Evolutionary conservation across 2,113 vertebrate genomes (phyloP), one percentile per base, ranked within the genome.

Genomic region (Megalops atlanticus): DNA sequence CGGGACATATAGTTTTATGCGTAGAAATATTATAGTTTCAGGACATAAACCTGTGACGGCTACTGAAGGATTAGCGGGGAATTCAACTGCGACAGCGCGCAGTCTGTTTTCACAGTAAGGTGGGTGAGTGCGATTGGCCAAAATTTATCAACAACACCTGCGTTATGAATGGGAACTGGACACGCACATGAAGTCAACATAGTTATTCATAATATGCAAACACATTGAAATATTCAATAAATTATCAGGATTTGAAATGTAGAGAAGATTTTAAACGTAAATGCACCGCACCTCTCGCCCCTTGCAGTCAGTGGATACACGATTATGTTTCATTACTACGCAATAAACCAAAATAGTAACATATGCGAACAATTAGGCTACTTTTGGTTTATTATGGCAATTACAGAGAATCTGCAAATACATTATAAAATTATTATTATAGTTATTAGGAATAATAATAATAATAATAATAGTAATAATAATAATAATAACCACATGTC

Each of bases 21-120:
- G 68, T 41, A 80, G 82, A 83, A 88, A 88, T 49, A 84, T 77
- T 33, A 38, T 82, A 74, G 76, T 47, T 80, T 78, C 74, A 47
- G 77, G 40, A 75, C n/a, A 45, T 75, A 76, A 77, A 76, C n/a
- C 36, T 77, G 83, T 79, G 80, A 83, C 78, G 77, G 83, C 58
- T n/a, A 82, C 77, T 80, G 76, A 85, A 82, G 82, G 71, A 76
- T 81, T 85, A 81, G 14, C 47, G 10, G 27, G 45, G 31, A 36
- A 47, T n/a, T n/a, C 47, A 7, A n/a, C n/a, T n/a, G n/a, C n/a
- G n/a, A n/a, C n/a, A n/a, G n/a, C n/a, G n/a, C n/a, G n/a, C n/a
- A n/a, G n/a, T n/a, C n/a, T n/a, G n/a, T n/a, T n/a, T n/a, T n/a
- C n/a, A n/a, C n/a, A n/a, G n/a, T n/a, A n/a, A n/a, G n/a, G n/a